phyloP scores from a whole-genome alignment of 2,888 invertebrate genomes.

The Himalopsyche kuldschensis region DNA sequence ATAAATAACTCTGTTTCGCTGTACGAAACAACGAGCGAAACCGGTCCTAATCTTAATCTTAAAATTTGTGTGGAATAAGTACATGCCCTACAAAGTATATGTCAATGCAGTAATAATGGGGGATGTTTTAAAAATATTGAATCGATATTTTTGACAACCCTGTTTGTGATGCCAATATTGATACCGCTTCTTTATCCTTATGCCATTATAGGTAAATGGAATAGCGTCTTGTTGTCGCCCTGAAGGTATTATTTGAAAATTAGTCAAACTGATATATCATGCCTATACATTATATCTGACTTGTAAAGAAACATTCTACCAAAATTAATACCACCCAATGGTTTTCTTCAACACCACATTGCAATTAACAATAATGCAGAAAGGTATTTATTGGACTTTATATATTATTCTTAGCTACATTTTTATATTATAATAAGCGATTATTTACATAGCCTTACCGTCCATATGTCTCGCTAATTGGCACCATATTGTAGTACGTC shows the following conservation, averaged over 20 bases:
- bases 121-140: background rate
- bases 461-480: too few species aligned
- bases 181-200: background rate
- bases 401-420: background rate
- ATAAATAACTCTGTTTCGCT: too few species aligned
- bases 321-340: background rate
- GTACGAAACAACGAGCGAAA: too few species aligned
- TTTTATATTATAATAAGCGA: too few species aligned
- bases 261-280: slow-evolving; percentile 13
- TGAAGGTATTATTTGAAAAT: slow-evolving; percentile 13
- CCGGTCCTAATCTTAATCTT: too few species aligned
- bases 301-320: background rate
- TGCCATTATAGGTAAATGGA: slow-evolving; percentile 1
- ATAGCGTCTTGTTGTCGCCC: slow-evolving; percentile 7
- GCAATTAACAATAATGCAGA: background rate
- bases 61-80: too few species aligned
- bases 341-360: too few species aligned
- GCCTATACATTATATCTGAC: background rate
- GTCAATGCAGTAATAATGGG: too few species aligned
- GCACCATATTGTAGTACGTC: too few species aligned
- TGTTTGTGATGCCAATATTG: background rate
- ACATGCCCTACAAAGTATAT: too few species aligned
- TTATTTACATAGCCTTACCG: too few species aligned
- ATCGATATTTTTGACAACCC: background rate
- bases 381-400: background rate